Base-by-base conservation (phyloP, 23 tunicate species). In the Oikopleura dioica region DNA sequence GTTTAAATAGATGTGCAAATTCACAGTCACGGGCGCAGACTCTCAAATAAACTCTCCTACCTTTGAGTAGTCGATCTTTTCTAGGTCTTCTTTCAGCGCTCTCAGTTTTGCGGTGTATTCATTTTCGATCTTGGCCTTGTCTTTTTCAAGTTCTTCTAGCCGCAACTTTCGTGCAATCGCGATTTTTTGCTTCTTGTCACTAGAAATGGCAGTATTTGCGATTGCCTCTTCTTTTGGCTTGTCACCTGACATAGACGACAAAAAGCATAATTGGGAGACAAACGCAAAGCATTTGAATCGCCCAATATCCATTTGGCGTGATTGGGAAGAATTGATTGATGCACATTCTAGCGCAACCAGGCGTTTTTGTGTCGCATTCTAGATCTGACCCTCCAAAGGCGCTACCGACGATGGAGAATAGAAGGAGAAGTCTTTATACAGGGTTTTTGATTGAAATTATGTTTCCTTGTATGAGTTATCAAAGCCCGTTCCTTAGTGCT, bases 311-410 rank as follows among this genome's bases (percentile, higher is more conserved):
- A 12, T 31, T 31, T 28, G 72, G 72, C 26, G 72, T 31, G 26
- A 63, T 23, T 28, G 72, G 72, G 33, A 12, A 63, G 26, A 63
- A 63, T 31, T 63, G 72, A 28, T 63, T 63, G 33, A 63, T 63
- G 72, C 72, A 63, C 72, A 63, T 63, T 63, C 26, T 63, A 2
- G 16, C 72, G 33, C 72, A 63, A 63, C 72, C 72, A 28, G 72
- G 72, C 30, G 72, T 63, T 63, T 63, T 63, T 31, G 72, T 63
- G 26, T 63, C 72, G 26, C 72, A 63, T 63, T 63, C 72, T 24
- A 63, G 72, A 28, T 63, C 72, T 2, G 26, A 23, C 16, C 26
- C 72, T 16, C 72, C 72, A 63, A 63, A 63, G 33, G 72, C 72
- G 33, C 30, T 31, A 2, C 26, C 72, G 26, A 23, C 16, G 30